phyloP scores from a whole-genome alignment of 2,113 vertebrate genomes.

The Ciconia maguari region DNA sequence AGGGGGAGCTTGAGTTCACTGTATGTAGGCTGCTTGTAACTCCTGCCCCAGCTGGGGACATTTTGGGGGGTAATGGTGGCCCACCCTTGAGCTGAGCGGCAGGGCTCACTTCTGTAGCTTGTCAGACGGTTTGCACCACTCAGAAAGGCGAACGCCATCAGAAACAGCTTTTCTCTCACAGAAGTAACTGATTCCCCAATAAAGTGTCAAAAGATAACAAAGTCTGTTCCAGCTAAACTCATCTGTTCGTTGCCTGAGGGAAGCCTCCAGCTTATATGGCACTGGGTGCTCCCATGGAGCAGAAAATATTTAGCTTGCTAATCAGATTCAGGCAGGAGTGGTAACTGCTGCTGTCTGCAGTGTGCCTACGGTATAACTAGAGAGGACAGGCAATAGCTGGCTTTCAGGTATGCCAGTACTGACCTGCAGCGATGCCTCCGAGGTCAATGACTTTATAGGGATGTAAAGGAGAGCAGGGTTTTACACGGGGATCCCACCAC shows the following conservation, averaged over 20 bases:
- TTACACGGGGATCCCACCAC: accelerated
- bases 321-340: neutral
- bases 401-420: neutral
- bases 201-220: constrained; percentile 53
- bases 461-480: neutral
- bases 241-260: constrained; percentile 41
- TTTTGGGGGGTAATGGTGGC: neutral
- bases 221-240: constrained; percentile 55
- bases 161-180: neutral
- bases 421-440: neutral
- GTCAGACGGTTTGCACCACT: neutral
- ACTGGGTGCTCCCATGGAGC: neutral
- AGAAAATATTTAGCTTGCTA: neutral
- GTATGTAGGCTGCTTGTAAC: neutral
- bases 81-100: neutral
- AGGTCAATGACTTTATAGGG: neutral
- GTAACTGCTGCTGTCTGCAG: neutral
- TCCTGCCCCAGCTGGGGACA: neutral
- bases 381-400: neutral
- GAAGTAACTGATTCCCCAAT: constrained; percentile 36
- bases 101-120: neutral
- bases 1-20: neutral
- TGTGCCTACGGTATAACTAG: neutral
- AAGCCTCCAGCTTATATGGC: constrained; percentile 45
- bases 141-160: neutral